Conservation (phyloP, 2,113 vertebrate species). For the Gambusia holbrooki region DNA sequence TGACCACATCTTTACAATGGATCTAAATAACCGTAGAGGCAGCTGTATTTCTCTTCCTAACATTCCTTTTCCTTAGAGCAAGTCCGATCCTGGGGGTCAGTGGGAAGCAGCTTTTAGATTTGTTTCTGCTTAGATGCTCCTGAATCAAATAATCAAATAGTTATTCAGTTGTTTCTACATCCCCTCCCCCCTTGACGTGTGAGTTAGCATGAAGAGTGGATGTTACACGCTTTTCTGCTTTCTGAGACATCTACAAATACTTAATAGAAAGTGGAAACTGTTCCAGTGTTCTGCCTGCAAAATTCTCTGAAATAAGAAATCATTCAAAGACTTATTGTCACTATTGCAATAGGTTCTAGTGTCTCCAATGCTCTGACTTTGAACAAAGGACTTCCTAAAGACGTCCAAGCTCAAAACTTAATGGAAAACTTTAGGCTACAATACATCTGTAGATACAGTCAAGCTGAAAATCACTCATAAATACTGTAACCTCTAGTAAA, state of each 20-base stretch:
- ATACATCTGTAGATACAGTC: neutral
- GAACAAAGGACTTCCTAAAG: neutral
- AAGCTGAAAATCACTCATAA: neutral
- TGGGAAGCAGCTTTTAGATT: neutral
- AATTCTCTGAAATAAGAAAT: too few relatives aligned
- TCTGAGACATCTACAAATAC: neutral
- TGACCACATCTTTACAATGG: neutral
- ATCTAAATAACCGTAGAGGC: neutral
- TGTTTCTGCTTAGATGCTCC: too few relatives aligned
- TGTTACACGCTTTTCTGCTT: neutral
- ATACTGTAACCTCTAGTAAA: neutral
- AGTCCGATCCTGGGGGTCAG: neutral
- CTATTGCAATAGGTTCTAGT: neutral
- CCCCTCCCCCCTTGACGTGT: neutral
- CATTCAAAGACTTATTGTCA: too few relatives aligned
- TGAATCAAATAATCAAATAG: neutral
- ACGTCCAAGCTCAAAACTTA: neutral
- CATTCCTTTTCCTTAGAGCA: neutral
- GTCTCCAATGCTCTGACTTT: neutral
- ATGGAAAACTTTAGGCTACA: neutral
- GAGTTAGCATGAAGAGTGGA: neutral
- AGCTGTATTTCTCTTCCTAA: neutral
- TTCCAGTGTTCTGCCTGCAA: neutral
- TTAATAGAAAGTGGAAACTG: neutral
- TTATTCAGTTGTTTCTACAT: neutral